A percentile compares a stretch with the other conserved stretches of the same genome.
Evolutionary conservation across 1,140 invertebrate genomes (phyloP).

Genomic region (Tetraneura akinire): DNA sequence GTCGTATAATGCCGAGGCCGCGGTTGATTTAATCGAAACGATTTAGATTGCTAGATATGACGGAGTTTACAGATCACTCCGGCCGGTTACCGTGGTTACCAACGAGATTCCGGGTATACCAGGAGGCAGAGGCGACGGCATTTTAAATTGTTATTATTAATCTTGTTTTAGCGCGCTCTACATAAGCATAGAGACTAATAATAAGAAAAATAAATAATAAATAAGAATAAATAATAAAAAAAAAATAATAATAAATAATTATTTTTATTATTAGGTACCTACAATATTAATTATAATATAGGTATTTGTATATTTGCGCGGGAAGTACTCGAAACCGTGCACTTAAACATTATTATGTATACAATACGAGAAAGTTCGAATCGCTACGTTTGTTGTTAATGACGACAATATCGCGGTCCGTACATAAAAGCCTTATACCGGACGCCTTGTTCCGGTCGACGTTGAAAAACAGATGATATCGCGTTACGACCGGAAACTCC

Average conservation of each 20-base stretch:
- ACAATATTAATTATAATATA: background rate
- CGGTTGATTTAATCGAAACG: conserved; percentile 16
- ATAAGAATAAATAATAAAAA: no score
- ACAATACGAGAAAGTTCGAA: background rate
- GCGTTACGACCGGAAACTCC: background rate
- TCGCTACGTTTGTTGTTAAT: conserved; percentile 18
- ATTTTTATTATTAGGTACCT: no score
- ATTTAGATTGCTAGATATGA: conserved; percentile 1
- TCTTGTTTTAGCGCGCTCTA: background rate
- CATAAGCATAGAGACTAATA: conserved; percentile 5
- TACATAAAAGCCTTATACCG: background rate
- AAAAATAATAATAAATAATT: no score
- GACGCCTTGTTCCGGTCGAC: background rate
- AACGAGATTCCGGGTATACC: background rate
- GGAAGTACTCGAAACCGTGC: background rate
- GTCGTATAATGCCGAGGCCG: background rate
- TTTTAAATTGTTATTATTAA: conserved; percentile 24
- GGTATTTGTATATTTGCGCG: background rate
- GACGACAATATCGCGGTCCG: background rate
- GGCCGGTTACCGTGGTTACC: background rate
- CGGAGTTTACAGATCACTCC: background rate
- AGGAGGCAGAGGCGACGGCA: background rate
- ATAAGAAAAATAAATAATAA: no score
- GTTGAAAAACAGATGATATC: conserved; percentile 15
- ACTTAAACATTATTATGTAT: background rate